Evolutionary conservation across 2,888 invertebrate species (phyloP), one percentile per base, ranked within the genome.

Genomic region (Hemaris fuciformis): DNA sequence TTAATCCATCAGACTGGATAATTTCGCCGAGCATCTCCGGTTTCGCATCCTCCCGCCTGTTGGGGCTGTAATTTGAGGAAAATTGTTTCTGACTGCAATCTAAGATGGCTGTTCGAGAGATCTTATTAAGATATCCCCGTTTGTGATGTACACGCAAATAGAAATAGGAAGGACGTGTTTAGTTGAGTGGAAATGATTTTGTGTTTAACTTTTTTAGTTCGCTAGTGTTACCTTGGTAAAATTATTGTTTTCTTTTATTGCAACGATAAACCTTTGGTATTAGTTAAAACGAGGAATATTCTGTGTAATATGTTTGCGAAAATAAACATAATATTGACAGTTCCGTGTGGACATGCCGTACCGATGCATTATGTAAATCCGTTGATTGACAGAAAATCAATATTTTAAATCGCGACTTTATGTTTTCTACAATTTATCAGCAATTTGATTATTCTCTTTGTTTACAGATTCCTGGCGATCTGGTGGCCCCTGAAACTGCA

Each of bases 401-500:
- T n/a, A n/a, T n/a, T n/a, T n/a, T n/a, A n/a, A n/a, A n/a, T n/a
- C n/a, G n/a, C n/a, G n/a, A n/a, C n/a, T n/a, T 43, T 48, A 15
- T 7, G 25, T 1, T 7, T 7, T 23, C 25, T n/a, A 48, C 23
- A 3, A 4, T 48, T 10, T n/a, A 48, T 8, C 25, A 48, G 6
- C 10, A 15, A 13, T 7, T 48, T 48, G 48, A 48, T 15, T 4
- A 4, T 5, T 4, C n/a, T 48, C 18, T 18, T 23, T 18, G 22
- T 63, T 64, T 74, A 18, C 95, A 98, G 98, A 93, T 98, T 98
- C 85, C 94, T 98, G 72, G 98, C 98, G 53, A 99, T 98, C 76
- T 98, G 98, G 96, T 98, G 97, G 96, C 98, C 98, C 1, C 87
- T 98, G 76, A 97, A 97, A 80, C 96, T 96, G 80, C 98, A 98